These are phyloP conservation scores for Gambusia yucatana DNA, from an alignment of 2,797 vertebrate genomes.

Conservation along the genomic window DNA sequence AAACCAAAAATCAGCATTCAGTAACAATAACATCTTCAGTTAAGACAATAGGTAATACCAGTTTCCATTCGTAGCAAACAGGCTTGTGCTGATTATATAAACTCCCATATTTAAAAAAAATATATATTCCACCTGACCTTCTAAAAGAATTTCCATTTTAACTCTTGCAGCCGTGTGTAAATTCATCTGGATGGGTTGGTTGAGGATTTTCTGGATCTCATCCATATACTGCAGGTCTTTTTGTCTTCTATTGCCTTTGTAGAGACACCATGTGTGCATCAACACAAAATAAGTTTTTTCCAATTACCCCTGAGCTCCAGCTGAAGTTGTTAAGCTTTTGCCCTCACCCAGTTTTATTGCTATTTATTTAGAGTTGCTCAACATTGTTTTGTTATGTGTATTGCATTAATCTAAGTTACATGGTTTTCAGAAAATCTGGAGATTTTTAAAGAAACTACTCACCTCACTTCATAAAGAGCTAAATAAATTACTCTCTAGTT, in stretches of 20 bases:
- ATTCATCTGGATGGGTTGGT: not conserved
- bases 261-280: not conserved
- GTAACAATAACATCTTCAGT: not conserved
- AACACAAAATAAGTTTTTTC: not conserved
- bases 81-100: not conserved
- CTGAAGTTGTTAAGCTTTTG: not conserved
- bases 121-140: not conserved
- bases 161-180: not conserved
- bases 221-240: not conserved
- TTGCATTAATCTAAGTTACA: not conserved
- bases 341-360: not conserved
- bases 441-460: not conserved
- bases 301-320: not conserved
- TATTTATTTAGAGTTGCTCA: not conserved
- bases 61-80: not conserved
- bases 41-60: not conserved
- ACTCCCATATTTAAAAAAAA: not conserved
- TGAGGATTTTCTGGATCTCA: not conserved
- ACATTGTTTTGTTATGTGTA: not conserved
- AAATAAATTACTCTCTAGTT: not conserved
- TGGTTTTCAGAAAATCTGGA: not conserved
- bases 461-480: not conserved
- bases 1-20: not conserved
- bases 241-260: not conserved
- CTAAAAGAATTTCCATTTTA: not conserved